These are phyloP conservation scores for Luehdorfia chinensis DNA, from an alignment of 1,140 invertebrate species.

Conservation along the genomic window DNA sequence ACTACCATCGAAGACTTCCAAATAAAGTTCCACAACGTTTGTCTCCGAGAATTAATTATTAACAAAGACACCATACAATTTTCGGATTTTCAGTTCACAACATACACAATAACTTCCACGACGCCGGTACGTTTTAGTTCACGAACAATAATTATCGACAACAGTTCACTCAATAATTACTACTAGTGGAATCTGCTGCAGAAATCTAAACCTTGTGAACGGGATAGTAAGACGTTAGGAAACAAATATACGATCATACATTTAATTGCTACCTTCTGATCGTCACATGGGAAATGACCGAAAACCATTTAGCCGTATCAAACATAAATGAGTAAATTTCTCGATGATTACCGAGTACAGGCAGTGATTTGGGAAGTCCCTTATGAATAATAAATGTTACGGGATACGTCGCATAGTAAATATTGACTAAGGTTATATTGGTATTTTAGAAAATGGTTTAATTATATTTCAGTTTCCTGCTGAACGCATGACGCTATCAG, in stretches of 20 bases:
- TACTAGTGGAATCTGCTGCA: constrained; percentile 8
- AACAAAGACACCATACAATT: constrained; percentile 24
- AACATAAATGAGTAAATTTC: constrained; percentile 63
- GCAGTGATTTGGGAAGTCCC: constrained; percentile 59
- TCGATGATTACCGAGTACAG: constrained; percentile 53
- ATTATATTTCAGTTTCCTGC: too few relatives aligned
- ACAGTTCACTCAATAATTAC: constrained; percentile 61
- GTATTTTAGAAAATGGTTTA: too few relatives aligned
- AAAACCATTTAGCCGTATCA: constrained; percentile 64
- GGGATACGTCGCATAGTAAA: constrained; percentile 21
- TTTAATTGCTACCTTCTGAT: constrained; percentile 23
- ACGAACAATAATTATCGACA: constrained; percentile 61
- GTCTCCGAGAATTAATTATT: constrained; percentile 21
- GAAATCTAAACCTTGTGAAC: constrained; percentile 1
- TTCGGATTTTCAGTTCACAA: constrained; percentile 28
- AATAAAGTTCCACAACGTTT: too few relatives aligned
- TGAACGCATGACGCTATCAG: too few relatives aligned
- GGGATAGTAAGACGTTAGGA: not conserved
- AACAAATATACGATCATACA: constrained; percentile 1
- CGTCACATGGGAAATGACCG: constrained; percentile 57
- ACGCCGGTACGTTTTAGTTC: constrained; percentile 25
- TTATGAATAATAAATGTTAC: constrained; percentile 39
- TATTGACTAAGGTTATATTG: constrained; percentile 19
- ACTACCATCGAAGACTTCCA: too few relatives aligned
- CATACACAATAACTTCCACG: constrained; percentile 17